Base-by-base conservation (phyloP, 2,888 invertebrate genomes). In the Drosophila suboccidentalis region DNA sequence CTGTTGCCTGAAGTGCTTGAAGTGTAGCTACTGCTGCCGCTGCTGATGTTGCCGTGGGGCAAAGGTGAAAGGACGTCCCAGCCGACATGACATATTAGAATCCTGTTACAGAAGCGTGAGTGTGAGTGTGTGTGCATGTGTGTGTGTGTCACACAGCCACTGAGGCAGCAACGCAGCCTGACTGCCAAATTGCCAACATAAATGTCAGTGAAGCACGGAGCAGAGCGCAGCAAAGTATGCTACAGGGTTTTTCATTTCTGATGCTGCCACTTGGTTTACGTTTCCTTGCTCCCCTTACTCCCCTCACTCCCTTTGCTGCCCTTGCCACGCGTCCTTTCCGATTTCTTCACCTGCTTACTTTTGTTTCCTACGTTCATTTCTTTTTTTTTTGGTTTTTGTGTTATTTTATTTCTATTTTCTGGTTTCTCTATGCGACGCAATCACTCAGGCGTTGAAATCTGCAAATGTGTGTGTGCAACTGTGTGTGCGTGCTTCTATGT, bases 181-280 rank as follows among this genome's bases (percentile, higher is more conserved):
- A 85, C 84, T 85, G 79, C 87, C 82, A 84, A 86, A 87, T 86
- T 89, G 90, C 89, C 82, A 90, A 89, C 90, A 90, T 87, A 90
- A 90, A 91, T 90, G 88, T 88, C 90, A 87, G 85, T 72, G 75
- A 38, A 49, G 57, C 32, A 54, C 51, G 63, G 59, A 65, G 43
- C 64, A 55, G 39, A 65, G 46, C 60, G 68, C 66, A 64, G 64
- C 63, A 68, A 72, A 77, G 84, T 73, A 71, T 85, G 75, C 82
- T 78, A 60, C 68, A 71, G 81, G 89, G 78, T 83, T 88, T 82
- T 89, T 89, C 89, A 87, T 87, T 81, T 69, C 89, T 87, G 87
- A 75, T 84, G 84, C 72, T 74, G 67, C 62, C 67, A 79, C 66
- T 60, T 60, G 59, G 50, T 51, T 36, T 41, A 39, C 47, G 36